Evolutionary conservation across 2,113 vertebrate genomes (phyloP).

Genomic region (Grantiella picta): DNA sequence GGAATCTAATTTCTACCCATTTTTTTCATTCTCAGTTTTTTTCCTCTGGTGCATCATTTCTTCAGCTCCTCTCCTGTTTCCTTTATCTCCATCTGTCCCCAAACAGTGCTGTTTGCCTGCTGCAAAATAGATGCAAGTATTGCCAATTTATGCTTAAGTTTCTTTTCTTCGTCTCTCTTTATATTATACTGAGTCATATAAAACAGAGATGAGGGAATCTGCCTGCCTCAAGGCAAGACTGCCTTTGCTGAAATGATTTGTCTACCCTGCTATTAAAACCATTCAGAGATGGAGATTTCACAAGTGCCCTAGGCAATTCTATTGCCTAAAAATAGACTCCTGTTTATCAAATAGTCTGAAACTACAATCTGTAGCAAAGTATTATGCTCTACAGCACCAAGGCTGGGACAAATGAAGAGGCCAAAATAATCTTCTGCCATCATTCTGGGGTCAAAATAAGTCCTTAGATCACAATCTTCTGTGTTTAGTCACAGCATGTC

Average conservation of each 20-base stretch:
- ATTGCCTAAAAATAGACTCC: conserved; percentile 30
- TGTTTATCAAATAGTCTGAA: conserved; percentile 41
- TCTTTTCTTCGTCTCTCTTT: neutral
- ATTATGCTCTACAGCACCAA: neutral
- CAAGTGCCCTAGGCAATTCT: neutral
- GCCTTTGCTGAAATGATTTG: neutral
- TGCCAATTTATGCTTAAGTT: neutral
- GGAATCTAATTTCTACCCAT: neutral
- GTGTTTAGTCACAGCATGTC: neutral
- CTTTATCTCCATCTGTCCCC: neutral
- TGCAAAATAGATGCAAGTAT: neutral
- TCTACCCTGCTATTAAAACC: conserved; percentile 18
- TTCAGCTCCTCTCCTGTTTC: neutral
- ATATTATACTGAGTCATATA: neutral
- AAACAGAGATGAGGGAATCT: neutral
- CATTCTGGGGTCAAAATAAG: neutral
- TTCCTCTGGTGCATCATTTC: neutral
- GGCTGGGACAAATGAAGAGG: neutral
- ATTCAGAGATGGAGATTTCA: neutral
- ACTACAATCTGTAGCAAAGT: neutral
- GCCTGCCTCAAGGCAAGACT: neutral
- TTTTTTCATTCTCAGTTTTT: neutral
- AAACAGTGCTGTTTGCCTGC: neutral
- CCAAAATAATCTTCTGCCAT: neutral
- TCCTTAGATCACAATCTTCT: neutral